These are phyloP conservation scores for Arizona elegans DNA, from an alignment of 2,113 vertebrate genomes.

Conservation along the genomic window DNA sequence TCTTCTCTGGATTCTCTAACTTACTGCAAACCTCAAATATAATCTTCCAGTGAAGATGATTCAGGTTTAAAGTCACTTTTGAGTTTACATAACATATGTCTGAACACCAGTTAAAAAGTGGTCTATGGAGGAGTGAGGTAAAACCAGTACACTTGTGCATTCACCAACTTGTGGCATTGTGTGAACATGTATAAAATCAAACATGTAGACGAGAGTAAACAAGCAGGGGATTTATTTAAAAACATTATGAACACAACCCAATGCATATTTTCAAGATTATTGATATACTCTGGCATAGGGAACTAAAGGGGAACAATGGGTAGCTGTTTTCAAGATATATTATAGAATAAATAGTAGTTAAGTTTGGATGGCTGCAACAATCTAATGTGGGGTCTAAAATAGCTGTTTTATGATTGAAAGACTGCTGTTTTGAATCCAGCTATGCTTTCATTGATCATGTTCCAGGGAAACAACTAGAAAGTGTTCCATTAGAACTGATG, in stretches of 20 bases:
- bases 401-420: neutral
- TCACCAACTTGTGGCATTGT: neutral
- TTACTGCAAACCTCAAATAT: neutral
- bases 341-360: neutral
- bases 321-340: neutral
- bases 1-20: neutral
- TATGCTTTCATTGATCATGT: neutral
- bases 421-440: neutral
- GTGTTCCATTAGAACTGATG: neutral
- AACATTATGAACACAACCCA: neutral
- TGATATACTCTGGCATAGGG: neutral
- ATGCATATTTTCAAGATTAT: neutral
- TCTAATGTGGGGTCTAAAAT: neutral
- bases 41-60: neutral
- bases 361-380: neutral
- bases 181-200: neutral
- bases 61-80: neutral
- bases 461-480: neutral
- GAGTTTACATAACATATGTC: neutral
- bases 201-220: neutral
- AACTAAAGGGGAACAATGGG: neutral
- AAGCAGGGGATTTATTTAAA: neutral
- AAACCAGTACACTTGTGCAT: neutral
- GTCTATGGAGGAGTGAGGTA: neutral
- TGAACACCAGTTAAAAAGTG: neutral